These are phyloP conservation scores for Oegoconia quadripuncta DNA, from an alignment of 2,888 invertebrate genomes.

Conservation along the genomic window DNA sequence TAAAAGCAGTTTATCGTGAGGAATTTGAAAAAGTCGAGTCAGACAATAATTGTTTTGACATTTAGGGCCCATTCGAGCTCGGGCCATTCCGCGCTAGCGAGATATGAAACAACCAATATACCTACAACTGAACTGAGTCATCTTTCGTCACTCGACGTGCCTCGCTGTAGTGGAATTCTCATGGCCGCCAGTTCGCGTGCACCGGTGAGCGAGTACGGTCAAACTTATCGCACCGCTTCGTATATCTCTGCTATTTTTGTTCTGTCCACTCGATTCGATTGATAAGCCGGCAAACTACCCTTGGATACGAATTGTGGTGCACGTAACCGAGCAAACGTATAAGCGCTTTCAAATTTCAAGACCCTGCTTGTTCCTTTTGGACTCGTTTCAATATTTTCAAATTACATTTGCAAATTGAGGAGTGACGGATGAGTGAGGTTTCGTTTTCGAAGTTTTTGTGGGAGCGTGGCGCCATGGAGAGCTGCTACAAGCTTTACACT, in stretches of 20 bases:
- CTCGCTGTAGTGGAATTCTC: slow-evolving; percentile 44
- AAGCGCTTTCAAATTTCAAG: slow-evolving; percentile 9
- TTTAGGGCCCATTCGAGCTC: slow-evolving; percentile 2
- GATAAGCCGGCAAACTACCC: slow-evolving; percentile 47
- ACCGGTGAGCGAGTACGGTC: slow-evolving; percentile 58
- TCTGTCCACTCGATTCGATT: slow-evolving; percentile 30
- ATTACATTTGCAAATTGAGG: slow-evolving; percentile 43
- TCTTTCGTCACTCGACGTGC: slow-evolving; percentile 55
- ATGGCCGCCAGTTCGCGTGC: slow-evolving; percentile 64
- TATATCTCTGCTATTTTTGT: slow-evolving; percentile 49
- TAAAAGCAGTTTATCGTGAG: no score
- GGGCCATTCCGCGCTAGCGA: slow-evolving; percentile 7
- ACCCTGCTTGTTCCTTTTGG: slow-evolving; percentile 6
- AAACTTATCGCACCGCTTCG: slow-evolving; percentile 36
- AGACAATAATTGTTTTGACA: slow-evolving; percentile 9
- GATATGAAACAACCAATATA: slow-evolving; percentile 41
- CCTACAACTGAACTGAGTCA: slow-evolving; percentile 72
- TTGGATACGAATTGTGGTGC: slow-evolving; percentile 33
- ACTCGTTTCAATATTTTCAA: slow-evolving; percentile 21
- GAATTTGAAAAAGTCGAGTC: no score
- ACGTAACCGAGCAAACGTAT: slow-evolving; percentile 7
- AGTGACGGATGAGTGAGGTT: slow-evolving; percentile 70
- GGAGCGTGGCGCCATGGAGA: slow-evolving; percentile 66
- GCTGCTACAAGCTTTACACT: slow-evolving; percentile 67
- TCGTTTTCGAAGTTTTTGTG: slow-evolving; percentile 59